Percentiles rank a stretch among this genome's conserved stretches.
Conservation (phyloP, 2,797 vertebrate genomes). For the Limnodromus scolopaceus region DNA sequence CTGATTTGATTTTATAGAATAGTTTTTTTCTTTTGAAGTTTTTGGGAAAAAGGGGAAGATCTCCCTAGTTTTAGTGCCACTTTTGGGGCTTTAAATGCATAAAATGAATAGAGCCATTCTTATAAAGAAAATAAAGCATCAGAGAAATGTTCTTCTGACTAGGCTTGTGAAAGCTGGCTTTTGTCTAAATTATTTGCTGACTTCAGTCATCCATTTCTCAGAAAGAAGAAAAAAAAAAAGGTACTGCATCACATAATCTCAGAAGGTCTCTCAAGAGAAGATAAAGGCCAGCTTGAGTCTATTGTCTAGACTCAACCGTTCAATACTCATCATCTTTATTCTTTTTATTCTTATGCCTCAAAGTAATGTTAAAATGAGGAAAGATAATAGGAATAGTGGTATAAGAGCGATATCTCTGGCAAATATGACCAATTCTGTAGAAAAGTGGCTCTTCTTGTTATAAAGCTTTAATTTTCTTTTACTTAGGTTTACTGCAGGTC, state of each 20-base stretch:
- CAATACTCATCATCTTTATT: slow-evolving; percentile 32
- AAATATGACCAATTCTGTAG: neutral
- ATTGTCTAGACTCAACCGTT: neutral
- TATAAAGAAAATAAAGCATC: neutral
- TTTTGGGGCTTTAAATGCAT: neutral
- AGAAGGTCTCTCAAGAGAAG: slow-evolving; percentile 12
- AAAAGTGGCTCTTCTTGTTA: neutral
- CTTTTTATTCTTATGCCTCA: slow-evolving; percentile 29
- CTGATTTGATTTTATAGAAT: neutral
- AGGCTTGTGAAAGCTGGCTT: neutral
- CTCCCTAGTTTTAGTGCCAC: neutral
- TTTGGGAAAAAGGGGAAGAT: neutral
- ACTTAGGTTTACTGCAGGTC: neutral
- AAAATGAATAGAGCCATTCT: neutral
- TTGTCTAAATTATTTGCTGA: slow-evolving; percentile 51
- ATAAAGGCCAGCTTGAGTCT: slow-evolving; percentile 18
- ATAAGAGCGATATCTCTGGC: neutral
- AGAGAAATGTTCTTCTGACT: neutral
- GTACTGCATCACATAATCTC: neutral
- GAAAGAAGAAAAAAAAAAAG: neutral
- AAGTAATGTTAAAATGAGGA: slow-evolving; percentile 37
- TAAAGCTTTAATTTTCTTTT: slow-evolving; percentile 26
- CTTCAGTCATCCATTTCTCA: slow-evolving; percentile 27
- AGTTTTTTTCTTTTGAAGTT: neutral
- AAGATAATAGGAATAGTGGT: neutral